Evolutionary conservation across 2,888 invertebrate species (phyloP), one percentile per base, ranked within the genome.

Genomic region (Phrixothrix hirtus): DNA sequence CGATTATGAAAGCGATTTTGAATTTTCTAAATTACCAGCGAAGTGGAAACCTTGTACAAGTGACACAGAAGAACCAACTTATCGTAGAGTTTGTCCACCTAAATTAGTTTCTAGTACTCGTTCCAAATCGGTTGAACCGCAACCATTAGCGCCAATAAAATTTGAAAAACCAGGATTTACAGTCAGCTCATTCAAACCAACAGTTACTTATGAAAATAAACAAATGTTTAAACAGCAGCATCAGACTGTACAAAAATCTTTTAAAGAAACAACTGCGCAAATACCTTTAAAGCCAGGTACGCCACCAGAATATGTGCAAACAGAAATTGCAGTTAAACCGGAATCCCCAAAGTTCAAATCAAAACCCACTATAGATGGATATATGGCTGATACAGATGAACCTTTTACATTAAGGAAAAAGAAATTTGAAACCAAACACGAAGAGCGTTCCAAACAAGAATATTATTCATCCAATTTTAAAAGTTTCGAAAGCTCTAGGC

Each of bases 331-430:
- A 49, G 34, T 58, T 30, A 72, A 72, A 58, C 77, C 79, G 0
- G 79, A 79, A 35, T 79, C 81, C 1, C 80, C 82, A 0, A 81
- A 81, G 67, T 68, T 74, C 10, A 82, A 81, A 64, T 73, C 75
- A 41, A 80, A 79, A 64, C 45, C 39, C 9, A 66, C 67, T 17
- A 72, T 77, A 39, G 83, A 83, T 51, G 87, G 87, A 7, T 87
- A 87, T 64, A 83, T 84, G 74, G 87, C 87, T 1, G 87, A 87
- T 64, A 86, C 86, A 0, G 86, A 86, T 60, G 86, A 86, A 60
- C 82, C 83, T 1, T 76, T 81, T 10, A 71, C 58, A 12, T 62
- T 67, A 34, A 54, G 64, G 41, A 62, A 57, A 32, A 68, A 65
- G 48, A 57, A 67, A 56, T 65, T 67, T 4, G 73, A 75, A 55